A percentile compares a stretch with the other conserved stretches of the same genome.
Conservation (phyloP, 2,113 vertebrate genomes). For the Pseudopodoces humilis region DNA sequence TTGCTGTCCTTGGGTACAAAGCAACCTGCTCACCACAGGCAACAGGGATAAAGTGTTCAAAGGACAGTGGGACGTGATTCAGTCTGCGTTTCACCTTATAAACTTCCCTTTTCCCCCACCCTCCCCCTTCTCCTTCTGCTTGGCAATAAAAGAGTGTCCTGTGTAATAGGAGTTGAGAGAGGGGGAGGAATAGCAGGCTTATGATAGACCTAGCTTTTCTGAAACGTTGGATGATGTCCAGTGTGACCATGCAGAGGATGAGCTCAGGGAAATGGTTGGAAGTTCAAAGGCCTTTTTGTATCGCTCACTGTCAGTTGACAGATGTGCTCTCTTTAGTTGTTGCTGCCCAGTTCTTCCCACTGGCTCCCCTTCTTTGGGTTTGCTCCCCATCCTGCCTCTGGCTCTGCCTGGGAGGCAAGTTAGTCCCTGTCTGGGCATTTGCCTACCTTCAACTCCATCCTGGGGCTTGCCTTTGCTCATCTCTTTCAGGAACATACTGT, state of each 20-base stretch:
- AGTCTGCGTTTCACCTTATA: slow-evolving; percentile 41
- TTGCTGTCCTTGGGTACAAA: background rate
- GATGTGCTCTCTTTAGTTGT: slow-evolving; percentile 17
- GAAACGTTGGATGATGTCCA: slow-evolving; percentile 52
- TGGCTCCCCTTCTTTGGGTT: background rate
- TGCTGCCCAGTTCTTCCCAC: background rate
- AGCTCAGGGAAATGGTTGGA: slow-evolving; percentile 42
- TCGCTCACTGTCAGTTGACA: background rate
- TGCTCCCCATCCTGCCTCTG: background rate
- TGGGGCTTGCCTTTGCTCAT: background rate
- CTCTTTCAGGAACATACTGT: background rate
- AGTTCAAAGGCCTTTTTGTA: slow-evolving; percentile 66
- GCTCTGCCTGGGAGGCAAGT: background rate
- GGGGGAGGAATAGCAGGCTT: slow-evolving; percentile 30
- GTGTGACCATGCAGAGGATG: slow-evolving; percentile 50
- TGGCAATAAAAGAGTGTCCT: slow-evolving; percentile 3
- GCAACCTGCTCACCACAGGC: background rate
- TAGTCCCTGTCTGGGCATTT: background rate
- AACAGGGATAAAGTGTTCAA: background rate
- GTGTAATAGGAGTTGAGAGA: slow-evolving; percentile 55
- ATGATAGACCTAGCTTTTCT: slow-evolving; percentile 25
- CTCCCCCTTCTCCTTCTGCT: slow-evolving; percentile 1
- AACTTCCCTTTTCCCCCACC: background rate
- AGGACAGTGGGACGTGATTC: slow-evolving; percentile 27
- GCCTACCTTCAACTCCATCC: background rate